A percentile compares a stretch with the other conserved stretches of the same genome.
Conservation (phyloP, 2,797 vertebrate species). For the Helostoma temminkii region DNA sequence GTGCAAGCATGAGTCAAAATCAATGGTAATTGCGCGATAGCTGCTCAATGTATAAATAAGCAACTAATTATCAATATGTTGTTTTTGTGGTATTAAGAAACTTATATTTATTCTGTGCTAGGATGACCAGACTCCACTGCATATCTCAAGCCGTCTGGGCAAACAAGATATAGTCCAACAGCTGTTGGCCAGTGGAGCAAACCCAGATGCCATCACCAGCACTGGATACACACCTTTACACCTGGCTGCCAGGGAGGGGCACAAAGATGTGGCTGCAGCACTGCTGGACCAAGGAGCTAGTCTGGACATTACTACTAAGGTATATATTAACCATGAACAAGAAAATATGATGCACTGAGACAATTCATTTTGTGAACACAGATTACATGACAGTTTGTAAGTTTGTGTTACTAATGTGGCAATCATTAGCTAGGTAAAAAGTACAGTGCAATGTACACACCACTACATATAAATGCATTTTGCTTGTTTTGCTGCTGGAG, state of each 20-base stretch:
- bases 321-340: constrained; percentile 46
- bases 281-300: constrained; percentile 93
- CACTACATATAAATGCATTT: too few relatives aligned
- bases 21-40: too few relatives aligned
- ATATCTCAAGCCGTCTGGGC: constrained; percentile 94
- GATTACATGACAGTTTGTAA: too few relatives aligned
- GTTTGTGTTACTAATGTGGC: too few relatives aligned
- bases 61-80: too few relatives aligned
- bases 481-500: too few relatives aligned
- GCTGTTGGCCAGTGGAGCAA: constrained; percentile 90
- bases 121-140: constrained; percentile 97
- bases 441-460: too few relatives aligned
- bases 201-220: constrained; percentile 91
- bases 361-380: too few relatives aligned
- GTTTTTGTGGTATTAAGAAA: too few relatives aligned
- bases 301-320: constrained; percentile 94
- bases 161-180: constrained; percentile 97
- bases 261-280: constrained; percentile 91
- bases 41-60: too few relatives aligned
- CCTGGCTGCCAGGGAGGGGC: constrained; percentile 93
- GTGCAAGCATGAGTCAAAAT: too few relatives aligned
- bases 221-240: constrained; percentile 96
- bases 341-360: background rate
- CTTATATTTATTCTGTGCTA: constrained; percentile 53
- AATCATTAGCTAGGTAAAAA: too few relatives aligned